A percentile compares a stretch with the other conserved stretches of the same genome.
phyloP scores from a whole-genome alignment of 2,888 invertebrate genomes.

The Acleris cristana region DNA sequence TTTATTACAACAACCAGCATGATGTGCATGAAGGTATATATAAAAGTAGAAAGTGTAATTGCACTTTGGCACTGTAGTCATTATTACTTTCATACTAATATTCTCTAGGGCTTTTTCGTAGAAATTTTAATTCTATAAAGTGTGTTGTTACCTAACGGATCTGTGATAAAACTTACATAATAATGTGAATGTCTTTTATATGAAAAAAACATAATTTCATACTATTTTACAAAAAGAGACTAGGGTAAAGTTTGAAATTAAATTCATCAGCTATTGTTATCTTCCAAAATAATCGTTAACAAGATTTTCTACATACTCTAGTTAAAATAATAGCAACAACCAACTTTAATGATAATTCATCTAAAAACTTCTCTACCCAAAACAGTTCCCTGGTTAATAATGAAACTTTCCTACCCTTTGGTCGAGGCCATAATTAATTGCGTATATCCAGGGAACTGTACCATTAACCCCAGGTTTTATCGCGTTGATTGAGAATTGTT shows the following conservation, averaged over 20 bases:
- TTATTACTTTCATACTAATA: too few species aligned
- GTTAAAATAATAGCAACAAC: neutral
- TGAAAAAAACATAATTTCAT: too few species aligned
- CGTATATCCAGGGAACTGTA: slow-evolving; percentile 63
- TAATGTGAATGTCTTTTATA: neutral
- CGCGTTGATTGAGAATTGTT: slow-evolving; percentile 68
- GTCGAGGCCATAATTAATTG: slow-evolving; percentile 75
- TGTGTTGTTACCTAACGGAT: neutral
- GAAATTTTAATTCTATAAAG: too few species aligned
- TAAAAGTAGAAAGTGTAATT: too few species aligned
- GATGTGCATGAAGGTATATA: too few species aligned
- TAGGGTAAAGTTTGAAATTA: neutral
- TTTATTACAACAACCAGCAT: too few species aligned
- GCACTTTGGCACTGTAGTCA: too few species aligned
- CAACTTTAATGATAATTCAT: slow-evolving; percentile 32
- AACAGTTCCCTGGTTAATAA: slow-evolving; percentile 45
- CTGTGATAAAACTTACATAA: slow-evolving; percentile 1
- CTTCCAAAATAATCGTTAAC: too few species aligned
- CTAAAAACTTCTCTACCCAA: slow-evolving; percentile 47
- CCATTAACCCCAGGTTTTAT: slow-evolving; percentile 73
- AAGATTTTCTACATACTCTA: neutral
- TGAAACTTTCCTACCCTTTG: slow-evolving; percentile 48
- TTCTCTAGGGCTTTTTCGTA: slow-evolving; percentile 5
- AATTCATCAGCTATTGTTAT: too few species aligned
- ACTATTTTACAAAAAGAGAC: neutral